Conservation (phyloP, 2,797 vertebrate genomes). For the Myripristis jacobus region DNA sequence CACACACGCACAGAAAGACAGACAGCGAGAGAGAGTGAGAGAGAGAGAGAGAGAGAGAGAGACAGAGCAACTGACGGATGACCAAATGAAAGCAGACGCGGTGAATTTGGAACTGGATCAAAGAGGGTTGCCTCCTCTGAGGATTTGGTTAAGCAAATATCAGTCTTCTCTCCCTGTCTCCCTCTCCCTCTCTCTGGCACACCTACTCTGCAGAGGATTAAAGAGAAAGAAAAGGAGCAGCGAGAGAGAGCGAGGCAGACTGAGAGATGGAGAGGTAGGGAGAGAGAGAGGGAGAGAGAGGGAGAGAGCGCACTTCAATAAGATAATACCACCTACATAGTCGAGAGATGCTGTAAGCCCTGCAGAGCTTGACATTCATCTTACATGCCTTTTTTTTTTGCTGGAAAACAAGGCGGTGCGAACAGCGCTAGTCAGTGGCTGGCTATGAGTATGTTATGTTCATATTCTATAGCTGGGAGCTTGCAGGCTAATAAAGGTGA, state of each 20-base stretch:
- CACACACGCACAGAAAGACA: conserved; percentile 14
- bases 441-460: conserved; percentile 28
- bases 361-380: conserved; percentile 56
- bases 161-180: conserved; percentile 58
- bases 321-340: conserved; percentile 68
- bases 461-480: conserved; percentile 38
- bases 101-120: conserved; percentile 77
- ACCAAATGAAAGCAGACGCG: conserved; percentile 65
- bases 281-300: conserved; percentile 42
- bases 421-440: conserved; percentile 30
- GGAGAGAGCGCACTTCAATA: conserved; percentile 57
- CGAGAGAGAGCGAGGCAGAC: conserved; percentile 40
- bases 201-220: conserved; percentile 78
- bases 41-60: too few species aligned
- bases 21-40: too few species aligned
- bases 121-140: conserved; percentile 63
- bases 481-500: conserved; percentile 37
- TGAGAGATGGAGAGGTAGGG: conserved; percentile 54
- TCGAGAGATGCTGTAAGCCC: conserved; percentile 54
- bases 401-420: conserved; percentile 38
- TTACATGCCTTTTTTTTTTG: conserved; percentile 33
- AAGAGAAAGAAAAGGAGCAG: conserved; percentile 41
- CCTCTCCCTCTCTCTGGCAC: conserved; percentile 44
- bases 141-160: conserved; percentile 81
- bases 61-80: conserved; percentile 59